A percentile compares a stretch with the other conserved stretches of the same genome.
phyloP scores from a whole-genome alignment of 2,888 invertebrate genomes.

The Lasioglossum lativentre region DNA sequence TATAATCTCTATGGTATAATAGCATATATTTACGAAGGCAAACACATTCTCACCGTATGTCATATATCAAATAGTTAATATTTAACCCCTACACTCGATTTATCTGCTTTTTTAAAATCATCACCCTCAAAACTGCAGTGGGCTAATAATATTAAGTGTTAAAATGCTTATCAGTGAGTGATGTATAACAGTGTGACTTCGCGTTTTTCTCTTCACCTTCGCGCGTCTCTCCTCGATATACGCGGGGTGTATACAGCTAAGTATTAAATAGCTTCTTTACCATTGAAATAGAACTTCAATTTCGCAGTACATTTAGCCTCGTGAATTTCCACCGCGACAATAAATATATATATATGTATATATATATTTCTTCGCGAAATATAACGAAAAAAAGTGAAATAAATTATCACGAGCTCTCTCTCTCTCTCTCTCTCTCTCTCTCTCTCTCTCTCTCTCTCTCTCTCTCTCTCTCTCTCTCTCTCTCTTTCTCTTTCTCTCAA shows the following conservation, averaged over 20 bases:
- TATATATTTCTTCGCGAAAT: constrained; percentile 7
- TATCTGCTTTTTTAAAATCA: constrained; percentile 4
- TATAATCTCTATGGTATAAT: constrained; percentile 60
- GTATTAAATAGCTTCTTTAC: constrained; percentile 47
- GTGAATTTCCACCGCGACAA: not conserved
- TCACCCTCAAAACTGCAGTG: constrained; percentile 39
- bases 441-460: not conserved
- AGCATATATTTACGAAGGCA: constrained; percentile 63
- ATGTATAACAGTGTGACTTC: constrained; percentile 49
- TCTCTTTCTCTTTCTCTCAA: not conserved
- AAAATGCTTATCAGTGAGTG: constrained; percentile 59
- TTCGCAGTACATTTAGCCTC: constrained; percentile 51
- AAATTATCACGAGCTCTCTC: not conserved
- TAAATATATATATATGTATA: constrained; percentile 45
- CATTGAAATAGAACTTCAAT: constrained; percentile 37
- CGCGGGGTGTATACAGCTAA: constrained; percentile 37
- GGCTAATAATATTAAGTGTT: constrained; percentile 57
- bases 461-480: not conserved
- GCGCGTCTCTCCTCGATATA: constrained; percentile 38
- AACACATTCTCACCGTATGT: constrained; percentile 52
- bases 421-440: not conserved
- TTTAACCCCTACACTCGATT: constrained; percentile 51
- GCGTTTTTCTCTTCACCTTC: constrained; percentile 22
- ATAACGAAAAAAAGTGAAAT: constrained; percentile 1
- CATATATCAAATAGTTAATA: constrained; percentile 53